Conservation (phyloP, 2,888 invertebrate genomes). For the Leptopilina drosophilae region DNA sequence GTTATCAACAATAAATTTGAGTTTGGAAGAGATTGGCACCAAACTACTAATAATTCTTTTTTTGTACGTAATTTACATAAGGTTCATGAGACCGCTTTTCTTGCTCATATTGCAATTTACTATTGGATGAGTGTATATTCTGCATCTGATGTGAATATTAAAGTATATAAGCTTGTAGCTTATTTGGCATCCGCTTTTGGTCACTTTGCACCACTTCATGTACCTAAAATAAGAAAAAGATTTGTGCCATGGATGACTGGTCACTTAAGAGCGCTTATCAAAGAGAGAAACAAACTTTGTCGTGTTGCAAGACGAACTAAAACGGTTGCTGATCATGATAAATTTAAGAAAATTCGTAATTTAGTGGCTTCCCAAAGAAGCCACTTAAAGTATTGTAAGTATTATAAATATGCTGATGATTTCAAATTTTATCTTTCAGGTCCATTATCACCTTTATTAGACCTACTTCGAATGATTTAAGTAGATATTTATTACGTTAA, state of each 20-base stretch:
- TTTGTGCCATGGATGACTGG: not conserved
- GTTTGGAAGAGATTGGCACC: not conserved
- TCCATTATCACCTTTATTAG: too few species aligned
- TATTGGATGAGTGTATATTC: not conserved
- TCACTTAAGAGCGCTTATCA: not conserved
- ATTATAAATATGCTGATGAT: too few species aligned
- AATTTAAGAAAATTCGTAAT: too few species aligned
- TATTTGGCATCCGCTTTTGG: not conserved
- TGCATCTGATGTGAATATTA: not conserved
- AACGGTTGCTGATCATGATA: not conserved
- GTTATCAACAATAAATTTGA: not conserved
- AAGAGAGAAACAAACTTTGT: not conserved
- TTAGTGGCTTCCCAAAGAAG: too few species aligned
- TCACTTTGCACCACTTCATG: not conserved
- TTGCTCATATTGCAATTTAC: not conserved
- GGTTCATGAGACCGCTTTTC: not conserved
- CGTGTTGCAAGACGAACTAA: not conserved
- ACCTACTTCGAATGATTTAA: too few species aligned
- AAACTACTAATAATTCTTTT: not conserved
- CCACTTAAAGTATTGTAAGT: too few species aligned
- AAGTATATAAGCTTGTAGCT: not conserved
- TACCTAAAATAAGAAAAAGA: not conserved
- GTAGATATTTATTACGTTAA: too few species aligned
- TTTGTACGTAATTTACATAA: not conserved
- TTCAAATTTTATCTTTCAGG: too few species aligned